phyloP scores from a whole-genome alignment of 1,140 invertebrate species.

The Belonocnema kinseyi region DNA sequence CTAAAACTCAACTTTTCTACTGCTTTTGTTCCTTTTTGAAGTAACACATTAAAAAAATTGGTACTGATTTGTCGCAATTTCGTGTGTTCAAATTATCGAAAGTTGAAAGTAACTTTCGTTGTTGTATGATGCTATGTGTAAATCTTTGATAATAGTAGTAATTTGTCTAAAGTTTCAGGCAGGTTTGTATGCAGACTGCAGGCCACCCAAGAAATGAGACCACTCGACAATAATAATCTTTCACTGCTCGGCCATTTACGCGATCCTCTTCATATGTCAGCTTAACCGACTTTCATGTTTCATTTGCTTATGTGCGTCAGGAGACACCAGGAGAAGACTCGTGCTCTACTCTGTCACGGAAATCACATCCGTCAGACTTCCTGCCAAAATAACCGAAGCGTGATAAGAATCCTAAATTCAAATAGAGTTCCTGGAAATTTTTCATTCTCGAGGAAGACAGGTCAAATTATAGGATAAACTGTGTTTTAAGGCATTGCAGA shows the following conservation, averaged over 20 bases:
- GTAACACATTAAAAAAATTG: too few relatives aligned
- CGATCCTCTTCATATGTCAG: conserved; percentile 17
- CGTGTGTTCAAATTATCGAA: too few relatives aligned
- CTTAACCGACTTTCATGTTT: conserved; percentile 23
- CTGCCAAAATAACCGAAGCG: neutral
- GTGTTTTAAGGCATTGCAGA: too few relatives aligned
- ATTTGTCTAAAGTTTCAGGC: too few relatives aligned
- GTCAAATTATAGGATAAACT: too few relatives aligned
- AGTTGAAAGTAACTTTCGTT: too few relatives aligned
- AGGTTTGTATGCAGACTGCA: neutral
- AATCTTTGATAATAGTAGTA: too few relatives aligned
- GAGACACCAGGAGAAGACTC: neutral
- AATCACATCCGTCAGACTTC: neutral
- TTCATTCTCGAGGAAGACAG: too few relatives aligned
- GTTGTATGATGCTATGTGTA: too few relatives aligned
- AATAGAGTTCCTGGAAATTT: neutral
- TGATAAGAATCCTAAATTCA: neutral
- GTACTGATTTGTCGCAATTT: too few relatives aligned
- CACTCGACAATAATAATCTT: conserved; percentile 29
- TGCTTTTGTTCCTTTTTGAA: too few relatives aligned
- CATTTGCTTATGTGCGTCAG: conserved; percentile 23
- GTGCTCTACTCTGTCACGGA: neutral
- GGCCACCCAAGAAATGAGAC: conserved; percentile 24
- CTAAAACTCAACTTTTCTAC: too few relatives aligned
- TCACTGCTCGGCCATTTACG: conserved; percentile 13